Conservation (phyloP, 2,113 vertebrate genomes). For the Pseudorasbora parva region DNA sequence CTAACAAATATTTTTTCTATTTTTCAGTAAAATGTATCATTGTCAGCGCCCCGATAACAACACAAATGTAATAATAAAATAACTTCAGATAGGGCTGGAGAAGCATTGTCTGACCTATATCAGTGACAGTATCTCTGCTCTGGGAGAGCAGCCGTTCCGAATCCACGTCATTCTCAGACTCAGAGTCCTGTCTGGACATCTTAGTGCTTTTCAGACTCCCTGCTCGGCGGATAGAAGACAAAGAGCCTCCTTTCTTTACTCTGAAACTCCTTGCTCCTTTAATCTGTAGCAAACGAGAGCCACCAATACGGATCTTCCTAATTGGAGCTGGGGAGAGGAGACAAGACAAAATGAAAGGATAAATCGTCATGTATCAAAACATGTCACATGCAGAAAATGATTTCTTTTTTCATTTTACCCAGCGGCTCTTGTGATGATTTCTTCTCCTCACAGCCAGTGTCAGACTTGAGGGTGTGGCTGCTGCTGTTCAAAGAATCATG, state of each 20-base stretch:
- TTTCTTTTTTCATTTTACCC: conserved; percentile 61
- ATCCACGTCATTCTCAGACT: conserved; percentile 96
- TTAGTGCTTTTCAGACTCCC: conserved; percentile 99
- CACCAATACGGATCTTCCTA: conserved; percentile 96
- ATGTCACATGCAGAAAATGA: not conserved
- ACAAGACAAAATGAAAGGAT: conserved; percentile 31
- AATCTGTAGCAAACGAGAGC: conserved; percentile 97
- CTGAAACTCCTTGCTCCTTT: conserved; percentile 98
- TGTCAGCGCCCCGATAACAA: not conserved
- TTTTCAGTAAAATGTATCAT: not conserved
- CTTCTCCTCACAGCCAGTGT: conserved; percentile 91
- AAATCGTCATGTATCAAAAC: not conserved
- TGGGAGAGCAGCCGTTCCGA: conserved; percentile 85
- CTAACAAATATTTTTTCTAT: not conserved
- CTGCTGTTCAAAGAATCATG: conserved; percentile 98
- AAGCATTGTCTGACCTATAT: conserved; percentile 82
- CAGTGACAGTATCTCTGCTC: conserved; percentile 98
- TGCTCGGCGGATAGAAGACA: conserved; percentile 95
- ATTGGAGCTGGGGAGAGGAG: conserved; percentile 79
- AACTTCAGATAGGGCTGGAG: not conserved
- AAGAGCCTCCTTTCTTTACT: conserved; percentile 96
- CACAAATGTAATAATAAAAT: conserved; percentile 7
- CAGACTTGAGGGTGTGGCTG: conserved; percentile 98
- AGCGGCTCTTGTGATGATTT: conserved; percentile 81
- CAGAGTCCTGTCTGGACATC: conserved; percentile 96